Percentiles rank a stretch among this genome's conserved stretches.
Conservation (phyloP, 2,113 vertebrate species). For the Sardina pilchardus region DNA sequence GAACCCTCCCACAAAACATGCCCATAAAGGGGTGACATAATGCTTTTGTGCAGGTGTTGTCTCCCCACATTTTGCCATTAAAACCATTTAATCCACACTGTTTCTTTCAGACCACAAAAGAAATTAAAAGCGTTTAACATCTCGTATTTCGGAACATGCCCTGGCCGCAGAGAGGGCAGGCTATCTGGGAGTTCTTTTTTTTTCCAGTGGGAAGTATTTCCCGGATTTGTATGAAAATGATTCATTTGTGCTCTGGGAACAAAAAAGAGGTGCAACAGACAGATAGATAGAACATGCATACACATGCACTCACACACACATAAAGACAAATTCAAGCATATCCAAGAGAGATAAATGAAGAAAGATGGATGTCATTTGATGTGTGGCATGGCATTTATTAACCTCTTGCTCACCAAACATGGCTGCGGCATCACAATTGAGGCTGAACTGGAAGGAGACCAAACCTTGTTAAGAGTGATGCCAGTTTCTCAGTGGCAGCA, state of each 20-base stretch:
- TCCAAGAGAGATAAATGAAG: neutral
- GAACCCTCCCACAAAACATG: neutral
- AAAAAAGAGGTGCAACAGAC: neutral
- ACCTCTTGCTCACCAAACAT: neutral
- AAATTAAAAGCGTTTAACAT: neutral
- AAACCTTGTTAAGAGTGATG: neutral
- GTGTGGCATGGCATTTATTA: neutral
- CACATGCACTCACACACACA: neutral
- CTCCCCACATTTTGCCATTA: slow-evolving; percentile 9
- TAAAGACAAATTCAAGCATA: neutral
- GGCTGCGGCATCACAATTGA: slow-evolving; percentile 1
- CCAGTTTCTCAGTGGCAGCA: neutral
- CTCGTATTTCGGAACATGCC: neutral
- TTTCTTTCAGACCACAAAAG: neutral
- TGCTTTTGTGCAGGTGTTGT: neutral
- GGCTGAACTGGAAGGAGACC: neutral
- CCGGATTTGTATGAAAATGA: neutral
- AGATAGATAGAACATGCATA: neutral
- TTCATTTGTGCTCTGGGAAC: neutral
- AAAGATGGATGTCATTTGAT: neutral
- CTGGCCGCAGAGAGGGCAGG: neutral
- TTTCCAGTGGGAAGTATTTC: neutral
- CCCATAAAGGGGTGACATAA: neutral
- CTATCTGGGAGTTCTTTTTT: neutral
- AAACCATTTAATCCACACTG: slow-evolving; percentile 5